phyloP scores from a whole-genome alignment of 2,797 vertebrate genomes.

The Aplochiton taeniatus region DNA sequence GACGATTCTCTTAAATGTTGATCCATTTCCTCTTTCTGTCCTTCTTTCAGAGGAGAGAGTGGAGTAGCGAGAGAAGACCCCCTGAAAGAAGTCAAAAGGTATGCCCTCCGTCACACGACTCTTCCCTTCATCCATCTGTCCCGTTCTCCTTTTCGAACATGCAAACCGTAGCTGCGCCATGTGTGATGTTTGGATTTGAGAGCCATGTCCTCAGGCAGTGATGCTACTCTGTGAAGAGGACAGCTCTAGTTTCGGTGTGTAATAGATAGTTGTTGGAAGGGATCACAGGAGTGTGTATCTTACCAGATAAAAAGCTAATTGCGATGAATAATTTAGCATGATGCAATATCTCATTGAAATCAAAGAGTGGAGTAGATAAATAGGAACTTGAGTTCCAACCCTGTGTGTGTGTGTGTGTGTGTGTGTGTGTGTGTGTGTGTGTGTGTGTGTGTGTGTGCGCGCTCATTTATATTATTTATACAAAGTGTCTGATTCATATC shows the following conservation, averaged over 20 bases:
- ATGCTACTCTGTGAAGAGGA: constrained; percentile 83
- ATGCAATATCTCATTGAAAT: constrained; percentile 84
- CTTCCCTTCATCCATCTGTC: too few species aligned
- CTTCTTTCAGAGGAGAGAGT: constrained; percentile 56
- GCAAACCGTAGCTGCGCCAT: constrained; percentile 91
- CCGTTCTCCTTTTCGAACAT: constrained; percentile 81
- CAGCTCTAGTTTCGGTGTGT: constrained; percentile 85
- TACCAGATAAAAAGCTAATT: constrained; percentile 91
- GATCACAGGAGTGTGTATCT: constrained; percentile 90
- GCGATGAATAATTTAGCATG: constrained; percentile 85
- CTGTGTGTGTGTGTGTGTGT: too few species aligned
- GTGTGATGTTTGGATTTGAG: constrained; percentile 93
- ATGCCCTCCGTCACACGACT: too few species aligned
- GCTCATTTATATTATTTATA: too few species aligned
- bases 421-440: too few species aligned
- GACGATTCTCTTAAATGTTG: constrained; percentile 58
- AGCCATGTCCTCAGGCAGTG: constrained; percentile 89
- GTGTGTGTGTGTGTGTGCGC: too few species aligned
- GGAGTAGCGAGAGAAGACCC: too few species aligned
- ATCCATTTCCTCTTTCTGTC: constrained; percentile 36
- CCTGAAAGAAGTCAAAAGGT: constrained; percentile 73
- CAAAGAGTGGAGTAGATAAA: constrained; percentile 66
- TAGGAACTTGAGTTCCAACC: constrained; percentile 72
- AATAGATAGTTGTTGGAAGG: constrained; percentile 94
- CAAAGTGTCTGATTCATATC: too few species aligned